These are phyloP conservation scores for Epiblema foenella DNA, from an alignment of 2,888 invertebrate genomes.

Conservation along the genomic window DNA sequence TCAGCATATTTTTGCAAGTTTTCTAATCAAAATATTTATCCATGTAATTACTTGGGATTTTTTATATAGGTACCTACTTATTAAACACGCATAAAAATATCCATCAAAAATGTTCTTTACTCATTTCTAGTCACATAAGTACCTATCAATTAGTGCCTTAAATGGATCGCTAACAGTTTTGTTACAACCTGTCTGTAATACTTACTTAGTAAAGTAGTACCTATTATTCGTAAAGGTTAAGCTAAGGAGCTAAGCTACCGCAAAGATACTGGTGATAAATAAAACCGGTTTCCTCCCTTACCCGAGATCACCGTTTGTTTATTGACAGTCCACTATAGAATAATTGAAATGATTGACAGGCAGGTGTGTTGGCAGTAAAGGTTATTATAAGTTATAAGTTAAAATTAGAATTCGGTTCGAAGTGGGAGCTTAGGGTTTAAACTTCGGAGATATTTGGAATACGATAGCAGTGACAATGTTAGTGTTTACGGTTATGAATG, in stretches of 20 bases:
- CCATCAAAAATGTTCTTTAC: too few species aligned
- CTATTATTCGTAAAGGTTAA: neutral
- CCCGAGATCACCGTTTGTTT: slow-evolving; percentile 11
- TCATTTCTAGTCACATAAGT: too few species aligned
- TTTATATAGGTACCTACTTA: too few species aligned
- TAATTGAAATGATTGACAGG: slow-evolving; percentile 21
- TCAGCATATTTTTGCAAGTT: too few species aligned
- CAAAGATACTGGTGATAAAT: neutral
- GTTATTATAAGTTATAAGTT: slow-evolving; percentile 12
- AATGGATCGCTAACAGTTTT: too few species aligned
- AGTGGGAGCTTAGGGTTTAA: neutral
- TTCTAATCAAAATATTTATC: too few species aligned
- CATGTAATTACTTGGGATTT: too few species aligned
- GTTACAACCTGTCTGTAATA: neutral
- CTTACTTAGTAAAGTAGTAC: neutral
- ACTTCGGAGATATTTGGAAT: neutral
- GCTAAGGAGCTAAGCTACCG: neutral
- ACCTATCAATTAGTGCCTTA: too few species aligned
- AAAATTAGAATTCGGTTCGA: slow-evolving; percentile 13
- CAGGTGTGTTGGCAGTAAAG: slow-evolving; percentile 17
- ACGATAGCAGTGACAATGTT: neutral
- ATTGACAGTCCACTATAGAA: slow-evolving; percentile 9
- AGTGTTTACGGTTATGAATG: too few species aligned
- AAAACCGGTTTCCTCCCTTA: slow-evolving; percentile 10
- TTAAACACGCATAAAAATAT: too few species aligned